Evolutionary conservation across 2,113 vertebrate species (phyloP).

Genomic region (Mohoua ochrocephala): DNA sequence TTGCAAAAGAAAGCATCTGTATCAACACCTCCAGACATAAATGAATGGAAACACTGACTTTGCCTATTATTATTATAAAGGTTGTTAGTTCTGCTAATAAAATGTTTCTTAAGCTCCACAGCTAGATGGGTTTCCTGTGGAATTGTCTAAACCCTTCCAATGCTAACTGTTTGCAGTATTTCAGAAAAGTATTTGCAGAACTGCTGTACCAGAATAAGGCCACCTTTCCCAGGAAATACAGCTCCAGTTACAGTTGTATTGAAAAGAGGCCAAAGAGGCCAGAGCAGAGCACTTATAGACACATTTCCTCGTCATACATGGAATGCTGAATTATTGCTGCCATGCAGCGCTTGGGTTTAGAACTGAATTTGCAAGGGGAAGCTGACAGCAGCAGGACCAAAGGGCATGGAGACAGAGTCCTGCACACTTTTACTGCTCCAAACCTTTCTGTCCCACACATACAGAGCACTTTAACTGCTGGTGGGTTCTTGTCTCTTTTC

Average conservation of each 20-base stretch:
- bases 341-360: neutral
- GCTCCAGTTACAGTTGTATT: constrained; percentile 44
- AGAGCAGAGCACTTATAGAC: constrained; percentile 23
- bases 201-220: constrained; percentile 32
- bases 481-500: constrained; percentile 36
- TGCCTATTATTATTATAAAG: constrained; percentile 42
- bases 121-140: constrained; percentile 65
- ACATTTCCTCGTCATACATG: neutral
- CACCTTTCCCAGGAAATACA: constrained; percentile 54
- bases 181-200: constrained; percentile 57
- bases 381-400: neutral
- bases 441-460: neutral
- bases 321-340: constrained; percentile 35
- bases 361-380: neutral
- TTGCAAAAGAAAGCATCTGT: constrained; percentile 27
- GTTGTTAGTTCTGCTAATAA: constrained; percentile 58
- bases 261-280: constrained; percentile 44
- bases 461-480: neutral
- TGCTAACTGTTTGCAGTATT: constrained; percentile 55
- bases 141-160: constrained; percentile 54
- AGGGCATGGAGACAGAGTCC: neutral
- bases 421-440: neutral
- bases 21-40: constrained; percentile 32
- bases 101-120: constrained; percentile 48
- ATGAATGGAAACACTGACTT: constrained; percentile 33